A percentile compares a stretch with the other conserved stretches of the same genome.
Conservation (phyloP, 2,888 invertebrate species). For the Mythimna lalbum region DNA sequence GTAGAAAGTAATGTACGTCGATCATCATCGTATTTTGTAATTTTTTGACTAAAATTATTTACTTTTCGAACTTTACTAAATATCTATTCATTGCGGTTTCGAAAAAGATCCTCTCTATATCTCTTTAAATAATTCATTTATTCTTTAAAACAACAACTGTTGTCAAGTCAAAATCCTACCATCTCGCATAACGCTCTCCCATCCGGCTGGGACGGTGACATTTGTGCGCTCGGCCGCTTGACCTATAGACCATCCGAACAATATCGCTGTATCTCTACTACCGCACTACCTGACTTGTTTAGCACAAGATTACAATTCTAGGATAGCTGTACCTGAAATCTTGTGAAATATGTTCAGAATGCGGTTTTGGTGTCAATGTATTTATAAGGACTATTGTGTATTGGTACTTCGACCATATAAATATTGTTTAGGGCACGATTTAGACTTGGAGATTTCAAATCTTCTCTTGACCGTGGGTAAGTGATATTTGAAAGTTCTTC, state of each 20-base stretch:
- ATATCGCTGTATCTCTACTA: conserved; percentile 51
- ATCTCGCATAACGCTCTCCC: conserved; percentile 43
- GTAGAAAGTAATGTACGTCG: no score
- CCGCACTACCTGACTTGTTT: conserved; percentile 50
- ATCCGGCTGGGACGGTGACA: conserved; percentile 59
- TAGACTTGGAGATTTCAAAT: conserved; percentile 33
- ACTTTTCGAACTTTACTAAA: background rate
- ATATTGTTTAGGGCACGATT: conserved; percentile 31
- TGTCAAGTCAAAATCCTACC: conserved; percentile 5
- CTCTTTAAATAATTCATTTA: background rate
- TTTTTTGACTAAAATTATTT: no score
- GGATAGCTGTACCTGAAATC: conserved; percentile 43
- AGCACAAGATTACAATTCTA: conserved; percentile 56
- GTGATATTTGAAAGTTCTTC: conserved; percentile 13
- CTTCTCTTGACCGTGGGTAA: conserved; percentile 32
- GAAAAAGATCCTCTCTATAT: background rate
- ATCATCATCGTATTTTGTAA: no score
- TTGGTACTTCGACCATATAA: conserved; percentile 44
- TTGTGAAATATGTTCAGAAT: conserved; percentile 46
- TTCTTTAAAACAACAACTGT: background rate
- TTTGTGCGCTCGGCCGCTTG: conserved; percentile 72
- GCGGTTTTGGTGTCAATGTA: conserved; percentile 41
- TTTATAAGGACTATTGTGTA: conserved; percentile 39
- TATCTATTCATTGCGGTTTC: background rate
- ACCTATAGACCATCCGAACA: conserved; percentile 70